Evolutionary conservation across 2,888 invertebrate species (phyloP), one percentile per base, ranked within the genome.

Genomic region (Tholera decimalis): DNA sequence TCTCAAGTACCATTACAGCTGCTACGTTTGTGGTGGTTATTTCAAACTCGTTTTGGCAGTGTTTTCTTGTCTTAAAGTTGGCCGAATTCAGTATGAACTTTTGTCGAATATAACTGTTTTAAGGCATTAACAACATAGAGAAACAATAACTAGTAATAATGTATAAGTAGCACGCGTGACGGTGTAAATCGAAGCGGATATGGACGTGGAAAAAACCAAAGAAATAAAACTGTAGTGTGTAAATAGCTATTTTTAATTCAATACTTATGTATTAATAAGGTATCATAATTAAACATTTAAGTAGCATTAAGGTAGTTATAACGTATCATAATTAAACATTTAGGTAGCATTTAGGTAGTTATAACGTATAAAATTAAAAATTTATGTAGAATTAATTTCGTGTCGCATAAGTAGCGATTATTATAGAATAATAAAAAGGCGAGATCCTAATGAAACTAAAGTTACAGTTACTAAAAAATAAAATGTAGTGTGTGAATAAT

Each of bases 171-270:
- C 18, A 39, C 26, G 20, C 37, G 50, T 59, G 44, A 46, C 13
- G 33, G 26, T 60, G 22, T n/a, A 18, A n/a, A 47, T 57, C 37
- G 15, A 39, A 3, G 39, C 33, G 18, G 9, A 28, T 15, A 46
- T 22, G 11, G 6, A 66, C 18, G 26, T 71, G 55, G 64, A 63
- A 39, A 33, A 50, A 44, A 35, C 72, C 55, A 64, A 69, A 71
- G 44, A 71, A 69, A 64, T 71, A 63, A 69, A 50, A 71, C 1
- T 35, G 69, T 69, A 69, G 69, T 69, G 50, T 69, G 69, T 69
- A 69, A 22, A 69, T 69, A 71, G 1, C 13, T 37, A 50, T 13
- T 30, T 3, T 20, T 67, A 44, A n/a, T 30, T 24, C 41, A 5
- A n/a, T 2, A 41, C 43, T 7, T 20, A 47, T 11, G 18, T 33